phyloP scores from a whole-genome alignment of 2,797 vertebrate genomes.

The Micrastur ruficollis region DNA sequence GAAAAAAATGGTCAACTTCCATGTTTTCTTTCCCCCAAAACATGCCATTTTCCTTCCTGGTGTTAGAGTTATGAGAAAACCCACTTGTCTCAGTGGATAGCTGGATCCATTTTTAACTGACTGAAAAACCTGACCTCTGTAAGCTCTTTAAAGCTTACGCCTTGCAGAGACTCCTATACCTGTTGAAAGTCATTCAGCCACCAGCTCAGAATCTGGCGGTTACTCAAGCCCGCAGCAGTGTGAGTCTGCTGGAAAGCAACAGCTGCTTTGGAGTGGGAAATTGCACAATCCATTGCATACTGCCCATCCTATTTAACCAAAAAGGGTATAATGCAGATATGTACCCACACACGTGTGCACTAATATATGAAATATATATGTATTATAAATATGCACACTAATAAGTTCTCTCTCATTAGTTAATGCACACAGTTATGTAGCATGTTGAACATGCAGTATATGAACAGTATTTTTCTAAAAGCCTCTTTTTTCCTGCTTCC shows the following conservation, averaged over 20 bases:
- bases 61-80: background rate
- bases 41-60: background rate
- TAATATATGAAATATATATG: background rate
- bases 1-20: background rate
- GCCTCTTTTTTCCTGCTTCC: constrained; percentile 6
- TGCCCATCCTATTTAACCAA: background rate
- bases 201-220: background rate
- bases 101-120: background rate
- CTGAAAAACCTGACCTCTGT: background rate
- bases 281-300: background rate
- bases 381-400: background rate
- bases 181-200: background rate
- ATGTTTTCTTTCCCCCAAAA: background rate
- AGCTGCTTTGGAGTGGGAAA: background rate
- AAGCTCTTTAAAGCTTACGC: background rate
- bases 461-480: constrained; percentile 36
- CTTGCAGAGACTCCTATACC: background rate
- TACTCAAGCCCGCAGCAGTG: background rate
- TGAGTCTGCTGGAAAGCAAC: background rate
- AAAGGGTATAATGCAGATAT: background rate
- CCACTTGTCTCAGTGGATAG: background rate
- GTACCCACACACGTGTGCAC: fast-evolving
- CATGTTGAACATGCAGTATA: background rate
- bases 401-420: background rate
- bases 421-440: background rate